Evolutionary conservation across 2,113 vertebrate genomes (phyloP), one percentile per base, ranked within the genome.

Genomic region (Oreochromis tanganicae): DNA sequence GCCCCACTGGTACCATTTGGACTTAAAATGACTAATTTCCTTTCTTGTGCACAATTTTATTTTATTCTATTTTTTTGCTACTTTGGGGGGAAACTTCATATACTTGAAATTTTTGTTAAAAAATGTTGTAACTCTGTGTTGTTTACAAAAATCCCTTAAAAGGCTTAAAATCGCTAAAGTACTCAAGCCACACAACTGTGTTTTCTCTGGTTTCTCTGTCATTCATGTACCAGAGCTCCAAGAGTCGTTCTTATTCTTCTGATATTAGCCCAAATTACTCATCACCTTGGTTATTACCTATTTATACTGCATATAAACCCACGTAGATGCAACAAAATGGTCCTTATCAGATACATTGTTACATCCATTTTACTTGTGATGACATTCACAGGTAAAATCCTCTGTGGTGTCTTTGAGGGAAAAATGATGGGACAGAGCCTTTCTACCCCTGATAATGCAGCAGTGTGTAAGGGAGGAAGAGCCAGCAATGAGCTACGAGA

Each of bases 141-240:
- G 9, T 1, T 66, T n/a, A 34, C 59, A 66, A 66, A 66, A 66
- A 12, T 38, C 32, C 12, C n/a, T 66, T 12, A n/a, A 66, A 66
- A 66, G 7, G 61, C 32, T 66, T 66, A 36, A 56, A 56, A 56
- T 24, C 0, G 1, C 54, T 56, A 24, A 66, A n/a, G 10, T 38
- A 38, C 32, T 66, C 36, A n/a, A 66, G 61, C 10, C 34, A 38
- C 61, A 66, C 61, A 7, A 3, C 61, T 66, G 10, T 66, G 61
- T 7, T 38, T 38, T n/a, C 12, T 38, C 61, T 66, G 61, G 61
- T 63, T 63, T n/a, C 32, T 63, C 32, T 63, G 0, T 36, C 9
- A 12, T 63, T 36, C 32, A 0, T 63, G 32, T n/a, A 66, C 1
- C 17, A 0, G 61, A 66, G 17, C 61, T 38, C 6, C 32, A 38